Percentiles rank a stretch among this genome's conserved stretches.
Evolutionary conservation across 2,113 vertebrate genomes (phyloP).

Genomic region (Anolis sagrei): DNA sequence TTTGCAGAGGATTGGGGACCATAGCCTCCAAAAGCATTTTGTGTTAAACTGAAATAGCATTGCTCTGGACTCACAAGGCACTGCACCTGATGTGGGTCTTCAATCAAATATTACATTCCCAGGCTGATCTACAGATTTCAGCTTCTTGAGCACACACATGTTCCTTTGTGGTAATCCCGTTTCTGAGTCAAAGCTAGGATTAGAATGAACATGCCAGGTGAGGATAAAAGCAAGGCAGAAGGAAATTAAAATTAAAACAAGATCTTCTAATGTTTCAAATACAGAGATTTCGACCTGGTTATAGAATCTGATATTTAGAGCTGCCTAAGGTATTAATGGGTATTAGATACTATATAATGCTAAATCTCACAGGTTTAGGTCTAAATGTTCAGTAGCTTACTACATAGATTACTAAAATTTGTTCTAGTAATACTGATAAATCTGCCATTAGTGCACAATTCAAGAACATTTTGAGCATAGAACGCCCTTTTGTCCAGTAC

Average conservation of each 20-base stretch:
- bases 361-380: neutral
- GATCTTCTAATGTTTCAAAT: neutral
- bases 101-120: neutral
- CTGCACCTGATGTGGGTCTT: neutral
- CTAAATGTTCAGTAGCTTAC: neutral
- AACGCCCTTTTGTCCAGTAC: neutral
- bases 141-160: neutral
- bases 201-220: neutral
- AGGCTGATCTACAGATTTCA: neutral
- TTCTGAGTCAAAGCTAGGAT: conserved; percentile 2
- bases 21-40: neutral
- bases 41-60: neutral
- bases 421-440: neutral
- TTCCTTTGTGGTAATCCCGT: neutral
- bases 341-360: neutral
- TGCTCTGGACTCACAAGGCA: neutral
- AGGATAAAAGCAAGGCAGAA: conserved; percentile 8
- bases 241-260: conserved; percentile 17
- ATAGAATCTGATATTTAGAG: neutral
- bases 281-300: neutral
- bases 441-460: neutral
- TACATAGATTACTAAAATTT: neutral
- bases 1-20: too few species aligned
- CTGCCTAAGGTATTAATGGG: neutral
- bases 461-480: neutral